Conservation (phyloP, 2,113 vertebrate genomes). For the Cebus imitator region DNA sequence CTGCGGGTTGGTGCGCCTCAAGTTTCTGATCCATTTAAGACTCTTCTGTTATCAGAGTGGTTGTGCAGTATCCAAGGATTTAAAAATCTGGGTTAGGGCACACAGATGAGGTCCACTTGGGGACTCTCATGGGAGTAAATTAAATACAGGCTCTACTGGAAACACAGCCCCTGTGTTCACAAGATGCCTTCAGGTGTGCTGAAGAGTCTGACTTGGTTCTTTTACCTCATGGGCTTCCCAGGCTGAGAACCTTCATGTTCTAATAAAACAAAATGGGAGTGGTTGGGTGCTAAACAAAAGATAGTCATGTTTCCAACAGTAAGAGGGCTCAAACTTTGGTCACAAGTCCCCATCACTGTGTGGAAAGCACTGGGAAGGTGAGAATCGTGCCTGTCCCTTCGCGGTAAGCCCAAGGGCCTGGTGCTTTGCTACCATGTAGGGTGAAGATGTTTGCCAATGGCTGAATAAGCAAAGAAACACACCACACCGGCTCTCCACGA, state of each 20-base stretch:
- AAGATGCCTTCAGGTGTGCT: neutral
- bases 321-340: neutral
- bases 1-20: no score
- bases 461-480: neutral
- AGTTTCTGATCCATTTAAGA: neutral
- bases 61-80: neutral
- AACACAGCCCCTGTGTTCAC: neutral
- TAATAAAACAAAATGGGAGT: neutral
- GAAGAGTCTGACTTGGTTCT: neutral
- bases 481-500: accelerated
- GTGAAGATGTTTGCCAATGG: neutral
- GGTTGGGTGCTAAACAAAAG: neutral
- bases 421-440: neutral
- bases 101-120: neutral
- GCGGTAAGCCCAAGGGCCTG: no score
- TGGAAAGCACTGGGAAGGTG: no score
- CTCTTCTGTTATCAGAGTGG: neutral
- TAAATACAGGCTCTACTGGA: neutral
- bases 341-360: no score
- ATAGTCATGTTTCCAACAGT: neutral
- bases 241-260: neutral
- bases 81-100: neutral
- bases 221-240: neutral
- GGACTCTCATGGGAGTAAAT: neutral
- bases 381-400: neutral